These are phyloP conservation scores for Mermis nigrescens DNA, from an alignment of 2,888 invertebrate species.

Conservation along the genomic window DNA sequence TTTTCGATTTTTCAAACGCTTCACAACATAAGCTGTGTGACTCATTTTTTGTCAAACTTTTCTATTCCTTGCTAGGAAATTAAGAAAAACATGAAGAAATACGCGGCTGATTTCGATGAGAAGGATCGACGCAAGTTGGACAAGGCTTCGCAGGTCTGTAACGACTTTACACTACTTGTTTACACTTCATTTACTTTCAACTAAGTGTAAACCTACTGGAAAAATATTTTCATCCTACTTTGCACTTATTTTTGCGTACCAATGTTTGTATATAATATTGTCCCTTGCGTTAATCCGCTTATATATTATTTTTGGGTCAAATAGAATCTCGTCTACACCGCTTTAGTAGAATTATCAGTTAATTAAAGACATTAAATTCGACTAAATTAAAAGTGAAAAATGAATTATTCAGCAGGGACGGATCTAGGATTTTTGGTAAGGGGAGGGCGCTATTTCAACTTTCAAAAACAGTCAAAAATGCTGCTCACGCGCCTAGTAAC, in stretches of 20 bases:
- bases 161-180: not conserved
- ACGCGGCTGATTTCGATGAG: conserved; percentile 79
- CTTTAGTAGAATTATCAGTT: too few relatives aligned
- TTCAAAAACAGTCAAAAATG: too few relatives aligned
- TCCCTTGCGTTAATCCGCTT: too few relatives aligned
- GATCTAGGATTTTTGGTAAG: too few relatives aligned
- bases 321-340: too few relatives aligned
- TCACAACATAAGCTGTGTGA: not conserved
- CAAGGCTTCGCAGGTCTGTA: conserved; percentile 24
- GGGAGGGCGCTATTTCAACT: too few relatives aligned
- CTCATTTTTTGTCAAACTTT: not conserved
- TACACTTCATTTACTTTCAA: too few relatives aligned
- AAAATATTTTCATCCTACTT: not conserved
- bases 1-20: not conserved
- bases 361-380: too few relatives aligned
- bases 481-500: too few relatives aligned
- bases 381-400: too few relatives aligned
- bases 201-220: not conserved
- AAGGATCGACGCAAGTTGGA: conserved; percentile 47
- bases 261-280: conserved; percentile 7
- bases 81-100: conserved; percentile 90
- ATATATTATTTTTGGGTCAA: too few relatives aligned
- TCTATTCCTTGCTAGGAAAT: conserved; percentile 63
- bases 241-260: not conserved
- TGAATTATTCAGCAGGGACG: too few relatives aligned